Conservation (phyloP, 2,888 invertebrate genomes). For the Nesidiocoris tenuis region DNA sequence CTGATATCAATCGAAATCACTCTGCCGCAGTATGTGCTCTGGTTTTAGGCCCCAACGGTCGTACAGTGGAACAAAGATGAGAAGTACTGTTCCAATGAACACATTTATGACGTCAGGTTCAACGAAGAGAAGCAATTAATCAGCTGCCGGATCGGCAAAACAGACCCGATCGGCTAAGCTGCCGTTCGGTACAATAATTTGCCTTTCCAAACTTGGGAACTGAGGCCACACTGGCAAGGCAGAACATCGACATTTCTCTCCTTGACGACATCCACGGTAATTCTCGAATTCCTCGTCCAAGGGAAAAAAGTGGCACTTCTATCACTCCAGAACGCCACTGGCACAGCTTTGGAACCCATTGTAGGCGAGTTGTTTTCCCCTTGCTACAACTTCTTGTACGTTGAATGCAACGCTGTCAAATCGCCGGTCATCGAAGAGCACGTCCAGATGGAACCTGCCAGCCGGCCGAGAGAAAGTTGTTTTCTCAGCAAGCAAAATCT, state of each 20-base stretch:
- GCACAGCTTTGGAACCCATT: constrained; percentile 62
- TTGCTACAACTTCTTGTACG: constrained; percentile 71
- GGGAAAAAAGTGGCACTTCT: constrained; percentile 56
- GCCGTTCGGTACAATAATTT: constrained; percentile 73
- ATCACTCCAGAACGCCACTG: constrained; percentile 64
- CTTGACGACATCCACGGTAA: constrained; percentile 61
- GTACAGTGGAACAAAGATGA: constrained; percentile 68
- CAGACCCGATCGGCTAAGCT: constrained; percentile 71
- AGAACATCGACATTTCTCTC: constrained; percentile 55
- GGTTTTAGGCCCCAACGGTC: constrained; percentile 73
- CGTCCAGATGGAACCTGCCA: constrained; percentile 67
- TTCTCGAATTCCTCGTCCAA: constrained; percentile 60
- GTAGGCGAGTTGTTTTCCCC: constrained; percentile 68
- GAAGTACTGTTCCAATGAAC: constrained; percentile 67
- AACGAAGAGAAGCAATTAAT: constrained; percentile 74
- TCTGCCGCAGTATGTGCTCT: constrained; percentile 68
- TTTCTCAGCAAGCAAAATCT: no score
- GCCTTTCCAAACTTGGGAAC: constrained; percentile 84
- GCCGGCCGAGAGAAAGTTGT: constrained; percentile 65
- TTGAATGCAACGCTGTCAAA: constrained; percentile 60
- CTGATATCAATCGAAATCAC: constrained; percentile 70
- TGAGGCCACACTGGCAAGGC: constrained; percentile 60
- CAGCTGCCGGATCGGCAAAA: constrained; percentile 46
- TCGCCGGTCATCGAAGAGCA: constrained; percentile 73
- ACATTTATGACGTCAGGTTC: constrained; percentile 75